Conservation (phyloP, 53 echinoderm and acorn worm genomes). For the Antedon mediterranea region DNA sequence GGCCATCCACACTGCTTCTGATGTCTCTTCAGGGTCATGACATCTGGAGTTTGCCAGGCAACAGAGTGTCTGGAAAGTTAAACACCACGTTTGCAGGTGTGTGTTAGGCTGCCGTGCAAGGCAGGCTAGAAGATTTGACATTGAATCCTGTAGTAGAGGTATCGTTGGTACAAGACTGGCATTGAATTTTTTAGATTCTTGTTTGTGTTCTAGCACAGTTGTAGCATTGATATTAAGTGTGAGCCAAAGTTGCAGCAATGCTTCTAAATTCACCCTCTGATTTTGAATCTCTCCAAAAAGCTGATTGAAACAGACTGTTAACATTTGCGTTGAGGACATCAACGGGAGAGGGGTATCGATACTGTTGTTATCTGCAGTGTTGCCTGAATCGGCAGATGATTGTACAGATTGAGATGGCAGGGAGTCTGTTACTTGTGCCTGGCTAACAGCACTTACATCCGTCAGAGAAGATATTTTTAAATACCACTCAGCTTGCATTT, state of each 20-base stretch:
- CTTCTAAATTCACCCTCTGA: conserved; percentile 41
- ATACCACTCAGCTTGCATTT: conserved; percentile 91
- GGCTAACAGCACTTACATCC: conserved; percentile 40
- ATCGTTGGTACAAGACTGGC: conserved; percentile 56
- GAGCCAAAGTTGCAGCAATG: conserved; percentile 71
- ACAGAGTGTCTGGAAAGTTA: conserved; percentile 68
- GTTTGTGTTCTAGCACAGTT: conserved; percentile 19
- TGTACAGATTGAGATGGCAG: conserved; percentile 19
- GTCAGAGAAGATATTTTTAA: conserved; percentile 51
- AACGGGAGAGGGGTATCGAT: conserved; percentile 12
- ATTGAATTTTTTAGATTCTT: conserved; percentile 44
- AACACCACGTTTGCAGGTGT: conserved; percentile 78
- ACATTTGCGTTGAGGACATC: conserved; percentile 59
- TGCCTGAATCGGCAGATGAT: conserved; percentile 3
- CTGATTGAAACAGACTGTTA: conserved; percentile 76
- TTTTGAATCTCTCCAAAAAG: conserved; percentile 57
- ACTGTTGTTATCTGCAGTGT: conserved; percentile 11
- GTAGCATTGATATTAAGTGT: conserved; percentile 45
- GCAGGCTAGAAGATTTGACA: conserved; percentile 52
- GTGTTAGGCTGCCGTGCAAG: conserved; percentile 55
- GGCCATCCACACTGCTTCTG: conserved; percentile 36
- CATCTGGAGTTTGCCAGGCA: conserved; percentile 53
- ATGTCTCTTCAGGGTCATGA: conserved; percentile 18
- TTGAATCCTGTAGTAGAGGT: conserved; percentile 48
- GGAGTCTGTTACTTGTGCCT: conserved; percentile 22